phyloP scores from a whole-genome alignment of 2,113 vertebrate genomes.

The Micronycteris hirsuta region DNA sequence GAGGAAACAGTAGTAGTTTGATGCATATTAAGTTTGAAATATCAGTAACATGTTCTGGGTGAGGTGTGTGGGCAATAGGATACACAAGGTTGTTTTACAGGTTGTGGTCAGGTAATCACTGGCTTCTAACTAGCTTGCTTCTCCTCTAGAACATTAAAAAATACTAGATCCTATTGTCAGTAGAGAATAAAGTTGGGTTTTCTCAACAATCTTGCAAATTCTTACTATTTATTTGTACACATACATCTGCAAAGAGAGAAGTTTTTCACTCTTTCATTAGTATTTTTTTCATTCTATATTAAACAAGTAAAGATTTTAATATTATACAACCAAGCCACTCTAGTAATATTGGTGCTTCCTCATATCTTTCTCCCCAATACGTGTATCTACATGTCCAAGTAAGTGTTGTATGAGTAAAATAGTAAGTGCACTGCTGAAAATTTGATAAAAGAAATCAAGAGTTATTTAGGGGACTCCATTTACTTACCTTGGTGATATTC shows the following conservation, averaged over 20 bases:
- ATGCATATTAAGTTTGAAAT: neutral
- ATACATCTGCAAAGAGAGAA: neutral
- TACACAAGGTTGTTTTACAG: neutral
- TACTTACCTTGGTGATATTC: neutral
- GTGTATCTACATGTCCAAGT: neutral
- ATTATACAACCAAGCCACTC: neutral
- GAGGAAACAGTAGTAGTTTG: neutral
- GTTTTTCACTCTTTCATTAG: neutral
- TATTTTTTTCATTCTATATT: neutral
- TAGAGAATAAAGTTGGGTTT: neutral
- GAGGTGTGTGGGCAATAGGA: accelerated
- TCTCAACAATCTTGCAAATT: neutral
- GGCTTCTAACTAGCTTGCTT: neutral
- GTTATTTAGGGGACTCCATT: neutral
- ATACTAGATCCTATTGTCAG: neutral
- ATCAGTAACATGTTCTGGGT: neutral
- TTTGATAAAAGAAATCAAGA: neutral
- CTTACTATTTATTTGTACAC: neutral
- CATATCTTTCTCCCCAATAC: neutral
- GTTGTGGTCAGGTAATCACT: neutral
- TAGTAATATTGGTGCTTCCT: neutral
- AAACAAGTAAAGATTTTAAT: neutral
- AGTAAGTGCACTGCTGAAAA: neutral
- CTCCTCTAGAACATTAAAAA: neutral
- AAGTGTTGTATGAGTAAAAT: neutral